Base-by-base conservation (phyloP, 2,113 vertebrate species). In the Candoia aspera region DNA sequence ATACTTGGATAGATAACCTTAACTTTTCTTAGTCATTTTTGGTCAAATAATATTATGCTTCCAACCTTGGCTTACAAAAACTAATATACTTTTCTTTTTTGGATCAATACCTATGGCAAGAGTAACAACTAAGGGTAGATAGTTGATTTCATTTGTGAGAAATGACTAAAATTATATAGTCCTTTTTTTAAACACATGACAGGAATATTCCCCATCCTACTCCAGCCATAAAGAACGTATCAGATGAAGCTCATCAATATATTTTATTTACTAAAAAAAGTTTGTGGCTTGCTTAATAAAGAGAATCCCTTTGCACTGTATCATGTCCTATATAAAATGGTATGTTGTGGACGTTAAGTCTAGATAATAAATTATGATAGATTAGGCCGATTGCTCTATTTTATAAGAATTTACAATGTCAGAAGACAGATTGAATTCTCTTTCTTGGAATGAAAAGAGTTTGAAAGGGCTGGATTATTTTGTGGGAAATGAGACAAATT, bases 131-230 rank as follows among this genome's bases (percentile, higher is more conserved):
- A 95, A 93, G 33, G 93, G 91, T 92, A 87, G 88, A 90, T 90
- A 95, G 90, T 91, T 95, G 94, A 91, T 94, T 95, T 93, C 88
- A 87, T 87, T 96, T 95, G 92, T 33, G 91, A 95, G 92, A 90
- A 96, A 93, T 54, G 10, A 12, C 92, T 94, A 92, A 96, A 96
- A 95, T 94, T 96, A 95, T 96, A 94, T 95, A 95, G 93, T 90
- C 85, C 93, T 91, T 96, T 96, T 91, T 93, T 94, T 96, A 94
- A 96, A 5, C 94, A 92, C 87, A 92, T 95, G 90, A 58, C 55
- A 42, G 89, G 88, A 93, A 33, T 92, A 93, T 95, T 96, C 94
- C 49, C 23, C 49, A 68, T 92, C 93, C 87, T 83, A 83, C 23
- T 46, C 42, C 42, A 84, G 94, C 95, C 91, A 94, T 86, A 89